Base-by-base conservation (phyloP, 2,888 invertebrate genomes). In the Alloplasta piceator region DNA sequence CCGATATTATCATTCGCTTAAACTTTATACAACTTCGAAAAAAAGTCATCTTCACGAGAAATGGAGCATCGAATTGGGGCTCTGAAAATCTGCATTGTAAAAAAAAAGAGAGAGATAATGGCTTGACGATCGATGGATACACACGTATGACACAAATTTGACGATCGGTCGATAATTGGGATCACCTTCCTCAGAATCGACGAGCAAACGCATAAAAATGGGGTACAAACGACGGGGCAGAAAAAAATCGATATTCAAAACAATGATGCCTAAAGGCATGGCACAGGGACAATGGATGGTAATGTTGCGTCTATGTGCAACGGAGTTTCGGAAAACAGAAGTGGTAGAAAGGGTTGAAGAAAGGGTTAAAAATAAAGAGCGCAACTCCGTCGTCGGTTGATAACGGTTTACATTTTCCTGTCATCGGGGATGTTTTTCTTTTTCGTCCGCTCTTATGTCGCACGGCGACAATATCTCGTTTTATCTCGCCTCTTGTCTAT, bases 361-460 rank as follows among this genome's bases (percentile, higher is more conserved):
- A 43, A 64, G 7, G 36, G 56, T 12, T 50, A 50, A 52, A 48
- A 71, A 64, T 43, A 68, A 26, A 26, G 26, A 26, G 52, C 67
- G 58, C 52, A 41, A 58, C 60, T 71, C 52, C 14, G 52, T 58
- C 43, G 38, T 48, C 38, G 61, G 52, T 72, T 71, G 70, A 71
- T 76, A 72, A 80, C 67, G 71, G 72, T 76, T 71, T 56, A 76
- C 71, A 80, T 80, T 76, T 76, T 75, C 71, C 26, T 7, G 5
- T 12, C 50, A 14, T 39, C 26, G 26, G 26, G 26, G 50, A 10
- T 4, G 10, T 14, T 38, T 39, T 1, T 26, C 14, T 14, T 50
- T 26, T 12, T 36, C 70, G 16, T 39, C 14, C n/a, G 5, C 48
- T 36, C 64, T 46, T 66, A 36, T 60, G 36, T 14, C 16, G 52